Evolutionary conservation across 2,113 vertebrate species (phyloP).

Genomic region (Corvus moneduloides): DNA sequence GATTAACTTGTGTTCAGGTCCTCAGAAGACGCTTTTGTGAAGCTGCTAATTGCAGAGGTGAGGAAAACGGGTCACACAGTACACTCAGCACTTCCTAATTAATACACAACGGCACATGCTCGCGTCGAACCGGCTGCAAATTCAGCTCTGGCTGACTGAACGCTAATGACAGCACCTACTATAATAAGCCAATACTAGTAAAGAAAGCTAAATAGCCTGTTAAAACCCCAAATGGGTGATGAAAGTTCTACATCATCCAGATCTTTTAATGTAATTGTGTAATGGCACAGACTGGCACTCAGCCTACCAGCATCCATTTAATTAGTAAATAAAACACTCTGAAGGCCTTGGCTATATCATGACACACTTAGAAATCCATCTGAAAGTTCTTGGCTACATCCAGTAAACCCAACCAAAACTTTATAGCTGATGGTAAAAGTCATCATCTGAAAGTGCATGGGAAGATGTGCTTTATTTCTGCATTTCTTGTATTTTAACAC

Average conservation of each 20-base stretch:
- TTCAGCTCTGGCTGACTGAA: constrained; percentile 17
- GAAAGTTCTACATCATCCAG: constrained; percentile 4
- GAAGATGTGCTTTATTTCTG: background rate
- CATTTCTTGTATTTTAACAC: background rate
- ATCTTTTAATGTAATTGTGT: constrained; percentile 18
- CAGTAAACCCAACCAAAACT: background rate
- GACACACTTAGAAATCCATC: background rate
- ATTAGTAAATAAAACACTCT: constrained; percentile 44
- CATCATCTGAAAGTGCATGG: background rate
- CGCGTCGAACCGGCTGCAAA: background rate
- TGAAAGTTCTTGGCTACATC: background rate
- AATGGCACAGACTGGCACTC: constrained; percentile 22
- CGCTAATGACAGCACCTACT: constrained; percentile 1
- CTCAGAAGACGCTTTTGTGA: constrained; percentile 64
- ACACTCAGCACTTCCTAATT: constrained; percentile 64
- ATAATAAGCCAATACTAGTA: constrained; percentile 14
- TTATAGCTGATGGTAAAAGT: background rate
- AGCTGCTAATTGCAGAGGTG: constrained; percentile 67
- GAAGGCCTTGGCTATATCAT: background rate
- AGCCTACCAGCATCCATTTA: constrained; percentile 20
- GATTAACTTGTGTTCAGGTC: constrained; percentile 54
- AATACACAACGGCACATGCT: constrained; percentile 48
- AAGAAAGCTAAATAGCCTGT: background rate
- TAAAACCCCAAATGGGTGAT: constrained; percentile 46
- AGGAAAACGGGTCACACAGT: constrained; percentile 50